A percentile compares a stretch with the other conserved stretches of the same genome.
These are phyloP conservation scores for Aradophagus sp. DNA, from an alignment of 1,140 invertebrate genomes.

Conservation along the genomic window DNA sequence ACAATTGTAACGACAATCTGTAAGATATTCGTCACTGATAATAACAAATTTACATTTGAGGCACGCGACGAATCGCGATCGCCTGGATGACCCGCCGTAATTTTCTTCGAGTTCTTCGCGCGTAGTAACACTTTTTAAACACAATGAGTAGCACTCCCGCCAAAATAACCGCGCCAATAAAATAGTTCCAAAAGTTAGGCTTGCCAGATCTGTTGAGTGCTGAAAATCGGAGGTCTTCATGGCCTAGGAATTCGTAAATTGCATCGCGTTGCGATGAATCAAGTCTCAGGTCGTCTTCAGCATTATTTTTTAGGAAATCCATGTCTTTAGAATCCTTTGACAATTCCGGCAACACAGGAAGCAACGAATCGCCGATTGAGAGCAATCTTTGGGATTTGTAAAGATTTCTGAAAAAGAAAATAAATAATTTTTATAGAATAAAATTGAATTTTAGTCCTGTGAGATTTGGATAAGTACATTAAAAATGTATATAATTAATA, in stretches of 20 bases:
- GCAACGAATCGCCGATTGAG: conserved; percentile 76
- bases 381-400: conserved; percentile 84
- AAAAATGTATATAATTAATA: no score
- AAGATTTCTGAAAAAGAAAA: conserved; percentile 75
- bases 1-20: conserved; percentile 17
- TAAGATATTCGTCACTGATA: not conserved
- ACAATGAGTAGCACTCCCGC: conserved; percentile 58
- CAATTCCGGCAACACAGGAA: conserved; percentile 65
- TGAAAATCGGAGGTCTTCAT: not conserved
- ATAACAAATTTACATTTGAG: conserved; percentile 63
- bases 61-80: conserved; percentile 68
- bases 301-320: conserved; percentile 45
- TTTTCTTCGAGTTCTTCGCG: conserved; percentile 68
- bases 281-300: conserved; percentile 48
- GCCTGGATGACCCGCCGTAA: conserved; percentile 71
- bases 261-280: conserved; percentile 36
- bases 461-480: no score
- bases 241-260: conserved; percentile 24
- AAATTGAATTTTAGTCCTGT: no score
- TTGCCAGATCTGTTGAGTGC: conserved; percentile 21
- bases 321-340: conserved; percentile 62
- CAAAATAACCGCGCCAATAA: conserved; percentile 58
- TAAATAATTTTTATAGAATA: no score
- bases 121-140: conserved; percentile 64
- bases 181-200: conserved; percentile 60